Evolutionary conservation across 1,140 invertebrate genomes (phyloP), one percentile per base, ranked within the genome.

Genomic region (Mya arenaria): DNA sequence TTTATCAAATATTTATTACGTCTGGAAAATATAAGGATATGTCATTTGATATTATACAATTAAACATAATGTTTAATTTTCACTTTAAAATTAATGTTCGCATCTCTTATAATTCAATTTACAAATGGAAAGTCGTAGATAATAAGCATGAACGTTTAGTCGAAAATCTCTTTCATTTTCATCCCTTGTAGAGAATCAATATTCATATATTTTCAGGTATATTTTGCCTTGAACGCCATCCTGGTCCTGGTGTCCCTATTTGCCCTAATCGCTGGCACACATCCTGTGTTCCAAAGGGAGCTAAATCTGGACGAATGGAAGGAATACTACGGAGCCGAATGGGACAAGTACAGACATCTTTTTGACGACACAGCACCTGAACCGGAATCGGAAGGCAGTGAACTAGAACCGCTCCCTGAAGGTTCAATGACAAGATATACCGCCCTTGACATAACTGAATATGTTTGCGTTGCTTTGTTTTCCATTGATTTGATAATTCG

Each of bases 261-360:
- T 37, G 63, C 75, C n/a, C 75, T 78, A 1, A 30, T 78, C 25
- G 75, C 75, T 1, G 75, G 62, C 36, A 78, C 75, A 23, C 75
- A 78, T 25, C 62, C n/a, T 15, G 17, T 39, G 1, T 78, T 78
- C 52, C 75, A 78, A 41, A 37, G 75, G 36, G 23, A 56, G 13
- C 44, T 78, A 15, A 56, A 36, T 48, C 28, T 68, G 13, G 13
- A 78, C 28, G 75, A 78, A 39, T 78, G 75, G 75, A 55, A 78
- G 36, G 19, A 28, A 17, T 78, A 66, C 41, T 78, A 66, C 19
- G 75, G 75, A 8, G 34, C 66, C 23, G 52, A 78, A 0, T 78
- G 75, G 75, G 6, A 65, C 8, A 56, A 58, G 25, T 68, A 78
- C 30, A 58, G 28, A 56, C 75, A 78, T 39, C 34, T 48, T 25